A percentile compares a stretch with the other conserved stretches of the same genome.
Conservation (phyloP, 2,113 vertebrate species). For the Octodon degus region DNA sequence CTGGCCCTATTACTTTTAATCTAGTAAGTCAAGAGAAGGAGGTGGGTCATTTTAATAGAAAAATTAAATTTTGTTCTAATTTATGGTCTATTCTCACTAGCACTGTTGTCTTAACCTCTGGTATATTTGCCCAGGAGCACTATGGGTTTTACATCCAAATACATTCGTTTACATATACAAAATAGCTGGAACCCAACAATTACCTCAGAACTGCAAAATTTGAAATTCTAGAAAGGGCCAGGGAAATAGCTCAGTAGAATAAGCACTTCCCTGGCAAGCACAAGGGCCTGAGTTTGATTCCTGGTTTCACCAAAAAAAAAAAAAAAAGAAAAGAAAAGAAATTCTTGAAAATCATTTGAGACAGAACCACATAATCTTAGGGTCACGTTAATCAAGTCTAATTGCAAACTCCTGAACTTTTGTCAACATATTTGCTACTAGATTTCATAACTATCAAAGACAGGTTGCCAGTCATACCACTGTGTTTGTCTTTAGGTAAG, state of each 20-base stretch:
- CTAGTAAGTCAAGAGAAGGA: neutral
- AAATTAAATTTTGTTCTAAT: neutral
- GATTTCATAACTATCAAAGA: conserved; percentile 5
- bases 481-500: neutral
- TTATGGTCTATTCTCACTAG: neutral
- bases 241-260: too few species aligned
- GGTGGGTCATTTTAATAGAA: neutral
- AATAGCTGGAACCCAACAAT: conserved; percentile 34
- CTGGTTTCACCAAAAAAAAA: too few species aligned
- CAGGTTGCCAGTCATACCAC: neutral
- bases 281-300: too few species aligned
- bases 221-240: too few species aligned
- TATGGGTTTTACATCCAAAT: neutral
- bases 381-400: neutral
- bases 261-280: too few species aligned
- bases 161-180: neutral
- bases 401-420: conserved; percentile 2
- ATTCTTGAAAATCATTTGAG: conserved; percentile 1
- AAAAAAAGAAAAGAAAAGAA: too few species aligned
- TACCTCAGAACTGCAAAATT: conserved; percentile 14
- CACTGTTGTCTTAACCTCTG: neutral
- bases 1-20: neutral
- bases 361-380: neutral
- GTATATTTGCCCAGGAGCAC: neutral
- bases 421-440: neutral